Base-by-base conservation (phyloP, 2,113 vertebrate species). In the Halcyon malimbica region DNA sequence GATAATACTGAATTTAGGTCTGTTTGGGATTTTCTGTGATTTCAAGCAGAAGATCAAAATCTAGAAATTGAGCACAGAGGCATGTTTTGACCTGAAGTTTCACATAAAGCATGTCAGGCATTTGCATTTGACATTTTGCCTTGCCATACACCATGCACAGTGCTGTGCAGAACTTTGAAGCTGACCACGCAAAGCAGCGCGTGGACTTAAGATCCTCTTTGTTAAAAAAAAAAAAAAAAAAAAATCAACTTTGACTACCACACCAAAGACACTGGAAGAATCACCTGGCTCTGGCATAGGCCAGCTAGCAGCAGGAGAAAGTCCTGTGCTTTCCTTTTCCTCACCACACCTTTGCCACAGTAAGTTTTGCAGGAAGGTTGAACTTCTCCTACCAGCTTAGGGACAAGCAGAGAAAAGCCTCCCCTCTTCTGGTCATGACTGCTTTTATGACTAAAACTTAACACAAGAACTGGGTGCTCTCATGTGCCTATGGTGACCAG, bases 301-400 rank as follows among this genome's bases (percentile, higher is more conserved):
- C 14, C 54, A 82, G 14, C 33, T 59, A 24, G 37, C 23, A 84
- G 56, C 44, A 33, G 18, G 26, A 79, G 10, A 57, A 86, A 77
- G 19, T 20, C 19, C 48, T 6, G 2, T 28, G 28, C 5, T 74
- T 39, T 65, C 59, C 20, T 46, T 63, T 69, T 69, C 15, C n/a
- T 67, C 20, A 41, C 20, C 20, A 70, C 4, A 0, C 6, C 14
- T 63, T 78, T 14, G 44, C 10, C 48, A 53, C 9, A 53, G 0
- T 17, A 75, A 79, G 9, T 63, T 90, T 59, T 64, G 74, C 31
- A 67, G 37, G 6, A 62, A 18, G 10, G 10, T 4, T 94, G 37
- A 86, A 67, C 1, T 0, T 6, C 26, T 87, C 29, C 60, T 46
- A 24, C 5, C 37, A 71, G 24, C 29, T 53, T 18, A 83, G 9